Percentiles rank a stretch among this genome's conserved stretches.
phyloP scores from a whole-genome alignment of 2,113 vertebrate species.

The Scortum barcoo region DNA sequence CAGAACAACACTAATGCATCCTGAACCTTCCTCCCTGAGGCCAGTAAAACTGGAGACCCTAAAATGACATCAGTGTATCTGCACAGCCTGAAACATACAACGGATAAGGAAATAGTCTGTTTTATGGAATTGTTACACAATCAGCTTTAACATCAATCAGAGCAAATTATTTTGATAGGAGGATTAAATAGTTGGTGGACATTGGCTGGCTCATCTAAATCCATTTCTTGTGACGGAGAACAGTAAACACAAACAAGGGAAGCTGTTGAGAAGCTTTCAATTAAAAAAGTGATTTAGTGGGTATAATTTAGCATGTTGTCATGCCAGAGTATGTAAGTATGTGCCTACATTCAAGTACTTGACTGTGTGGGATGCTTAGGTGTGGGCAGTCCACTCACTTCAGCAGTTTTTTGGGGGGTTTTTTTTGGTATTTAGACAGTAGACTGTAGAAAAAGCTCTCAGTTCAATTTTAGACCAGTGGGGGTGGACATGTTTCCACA shows the following conservation, averaged over 20 bases:
- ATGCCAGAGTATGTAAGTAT: background rate
- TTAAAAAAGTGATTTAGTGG: background rate
- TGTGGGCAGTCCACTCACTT: conserved; percentile 9
- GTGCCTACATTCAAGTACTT: conserved; percentile 1
- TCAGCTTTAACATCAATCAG: conserved; percentile 71
- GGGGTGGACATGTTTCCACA: conserved; percentile 1
- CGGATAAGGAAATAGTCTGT: conserved; percentile 47
- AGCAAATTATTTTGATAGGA: conserved; percentile 71
- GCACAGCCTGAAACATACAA: conserved; percentile 32
- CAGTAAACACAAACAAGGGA: background rate
- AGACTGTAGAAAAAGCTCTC: conserved; percentile 24
- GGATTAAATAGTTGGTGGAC: conserved; percentile 64
- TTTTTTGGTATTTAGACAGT: background rate
- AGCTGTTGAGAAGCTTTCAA: background rate
- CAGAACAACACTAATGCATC: conserved; percentile 52
- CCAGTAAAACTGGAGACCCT: conserved; percentile 57
- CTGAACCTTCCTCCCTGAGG: conserved; percentile 30
- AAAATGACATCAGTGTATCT: conserved; percentile 41
- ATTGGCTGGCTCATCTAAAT: conserved; percentile 38
- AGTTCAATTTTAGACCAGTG: conserved; percentile 18
- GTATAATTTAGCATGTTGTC: background rate
- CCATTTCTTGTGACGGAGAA: conserved; percentile 34
- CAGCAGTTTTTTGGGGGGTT: background rate
- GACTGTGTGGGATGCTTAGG: background rate
- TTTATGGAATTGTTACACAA: conserved; percentile 66